phyloP scores from a whole-genome alignment of 2,888 invertebrate species.

The Hartigia nigra region DNA sequence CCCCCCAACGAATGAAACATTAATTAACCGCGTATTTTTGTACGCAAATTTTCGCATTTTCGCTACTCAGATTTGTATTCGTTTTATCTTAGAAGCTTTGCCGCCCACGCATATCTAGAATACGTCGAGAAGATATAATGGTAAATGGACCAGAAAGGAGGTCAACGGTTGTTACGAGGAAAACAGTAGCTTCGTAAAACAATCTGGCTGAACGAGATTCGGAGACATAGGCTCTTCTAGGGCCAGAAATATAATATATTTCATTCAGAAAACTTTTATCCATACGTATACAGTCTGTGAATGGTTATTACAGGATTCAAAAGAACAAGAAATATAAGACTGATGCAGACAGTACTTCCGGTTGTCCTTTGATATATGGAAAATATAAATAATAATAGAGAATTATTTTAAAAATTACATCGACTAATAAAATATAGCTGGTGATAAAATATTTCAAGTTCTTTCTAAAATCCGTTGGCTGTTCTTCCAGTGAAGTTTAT shows the following conservation, averaged over 20 bases:
- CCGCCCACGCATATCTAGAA: background rate
- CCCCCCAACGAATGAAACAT: background rate
- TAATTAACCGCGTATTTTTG: background rate
- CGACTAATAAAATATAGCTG: background rate
- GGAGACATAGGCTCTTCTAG: background rate
- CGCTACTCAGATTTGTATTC: background rate
- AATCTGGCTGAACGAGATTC: background rate
- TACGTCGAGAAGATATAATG: background rate
- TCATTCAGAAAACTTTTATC: background rate
- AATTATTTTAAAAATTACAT: background rate
- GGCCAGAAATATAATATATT: background rate
- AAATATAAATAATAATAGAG: background rate
- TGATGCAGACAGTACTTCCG: background rate
- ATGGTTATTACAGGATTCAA: background rate
- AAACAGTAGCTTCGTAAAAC: background rate
- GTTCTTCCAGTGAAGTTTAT: background rate
- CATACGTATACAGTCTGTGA: background rate
- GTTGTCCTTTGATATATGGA: background rate
- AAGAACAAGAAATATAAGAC: background rate
- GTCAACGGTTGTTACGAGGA: constrained; percentile 2
- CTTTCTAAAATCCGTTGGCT: background rate
- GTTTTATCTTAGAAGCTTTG: background rate
- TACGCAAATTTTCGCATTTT: background rate
- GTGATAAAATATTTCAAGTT: background rate
- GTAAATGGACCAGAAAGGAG: constrained; percentile 4